Percentiles rank a stretch among this genome's conserved stretches.
These are phyloP conservation scores for Euphysa ruthae DNA, from an alignment of 30 jellyfish, hydroid and myxozoan species.

Conservation along the genomic window DNA sequence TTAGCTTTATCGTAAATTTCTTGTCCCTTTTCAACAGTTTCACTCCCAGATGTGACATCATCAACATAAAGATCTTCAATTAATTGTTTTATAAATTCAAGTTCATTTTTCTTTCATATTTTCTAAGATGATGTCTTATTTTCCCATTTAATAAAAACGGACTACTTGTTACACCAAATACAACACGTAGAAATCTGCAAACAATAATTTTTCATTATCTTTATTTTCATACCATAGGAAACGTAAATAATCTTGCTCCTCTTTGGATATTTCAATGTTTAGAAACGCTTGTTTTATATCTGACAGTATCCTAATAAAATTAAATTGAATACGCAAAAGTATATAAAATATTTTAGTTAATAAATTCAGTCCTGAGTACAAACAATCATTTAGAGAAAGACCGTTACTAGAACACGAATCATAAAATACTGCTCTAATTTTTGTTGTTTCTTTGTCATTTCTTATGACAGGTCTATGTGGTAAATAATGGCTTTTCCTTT, in stretches of 20 bases:
- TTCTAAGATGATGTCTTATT: background rate
- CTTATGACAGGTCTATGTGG: too few relatives aligned
- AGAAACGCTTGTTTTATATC: background rate
- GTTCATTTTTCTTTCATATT: background rate
- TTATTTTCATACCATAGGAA: background rate
- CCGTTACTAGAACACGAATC: too few relatives aligned
- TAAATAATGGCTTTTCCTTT: too few relatives aligned
- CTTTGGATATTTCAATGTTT: background rate
- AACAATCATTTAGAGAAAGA: too few relatives aligned
- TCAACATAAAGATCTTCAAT: background rate
- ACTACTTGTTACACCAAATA: slow-evolving; percentile 1
- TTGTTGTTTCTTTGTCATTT: too few relatives aligned
- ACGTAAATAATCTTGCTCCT: background rate
- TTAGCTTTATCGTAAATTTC: background rate
- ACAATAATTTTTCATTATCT: background rate
- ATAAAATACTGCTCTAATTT: too few relatives aligned
- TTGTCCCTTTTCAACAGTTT: background rate
- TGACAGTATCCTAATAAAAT: too few relatives aligned
- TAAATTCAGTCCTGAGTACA: too few relatives aligned
- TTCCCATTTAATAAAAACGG: background rate
- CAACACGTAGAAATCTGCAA: background rate
- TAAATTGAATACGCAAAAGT: too few relatives aligned
- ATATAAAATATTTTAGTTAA: too few relatives aligned
- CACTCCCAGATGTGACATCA: background rate
- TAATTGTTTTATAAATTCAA: background rate